A percentile compares a stretch with the other conserved stretches of the same genome.
phyloP scores from a whole-genome alignment of 2,888 invertebrate species.

The Eremobia ochroleuca region DNA sequence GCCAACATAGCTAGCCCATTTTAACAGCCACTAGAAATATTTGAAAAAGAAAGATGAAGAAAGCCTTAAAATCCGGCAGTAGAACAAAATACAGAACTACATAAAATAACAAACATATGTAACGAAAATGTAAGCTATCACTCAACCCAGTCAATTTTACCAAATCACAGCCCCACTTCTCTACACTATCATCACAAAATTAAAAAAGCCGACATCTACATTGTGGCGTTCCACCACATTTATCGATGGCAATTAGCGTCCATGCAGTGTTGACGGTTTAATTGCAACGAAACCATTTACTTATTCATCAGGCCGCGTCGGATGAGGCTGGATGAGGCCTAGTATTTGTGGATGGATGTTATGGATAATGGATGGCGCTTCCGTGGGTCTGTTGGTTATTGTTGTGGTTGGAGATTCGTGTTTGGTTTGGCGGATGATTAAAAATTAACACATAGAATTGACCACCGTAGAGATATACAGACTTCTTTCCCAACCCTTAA shows the following conservation, averaged over 20 bases:
- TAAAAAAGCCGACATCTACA: conserved; percentile 19
- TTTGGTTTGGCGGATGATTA: not conserved
- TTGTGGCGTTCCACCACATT: conserved; percentile 41
- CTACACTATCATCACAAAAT: conserved; percentile 4
- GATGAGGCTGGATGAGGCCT: conserved; percentile 40
- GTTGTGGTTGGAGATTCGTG: conserved; percentile 24
- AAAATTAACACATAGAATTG: not conserved
- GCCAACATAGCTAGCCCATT: not conserved
- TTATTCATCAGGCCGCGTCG: conserved; percentile 76
- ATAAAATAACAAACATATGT: not conserved
- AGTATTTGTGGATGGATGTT: conserved; percentile 50
- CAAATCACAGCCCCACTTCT: conserved; percentile 1
- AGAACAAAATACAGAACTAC: no score
- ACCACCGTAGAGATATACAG: not conserved
- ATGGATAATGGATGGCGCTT: conserved; percentile 51
- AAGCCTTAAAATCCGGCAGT: no score
- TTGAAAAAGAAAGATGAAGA: no score
- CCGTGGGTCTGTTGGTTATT: conserved; percentile 34
- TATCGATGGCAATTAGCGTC: conserved; percentile 76
- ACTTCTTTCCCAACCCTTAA: no score
- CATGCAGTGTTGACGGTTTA: conserved; percentile 69
- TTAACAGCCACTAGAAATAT: no score
- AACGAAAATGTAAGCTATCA: not conserved
- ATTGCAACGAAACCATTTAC: conserved; percentile 78
- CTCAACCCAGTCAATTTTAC: conserved; percentile 17